Evolutionary conservation across 2,797 vertebrate genomes (phyloP), one percentile per base, ranked within the genome.

Genomic region (Sebastiscus tertius): DNA sequence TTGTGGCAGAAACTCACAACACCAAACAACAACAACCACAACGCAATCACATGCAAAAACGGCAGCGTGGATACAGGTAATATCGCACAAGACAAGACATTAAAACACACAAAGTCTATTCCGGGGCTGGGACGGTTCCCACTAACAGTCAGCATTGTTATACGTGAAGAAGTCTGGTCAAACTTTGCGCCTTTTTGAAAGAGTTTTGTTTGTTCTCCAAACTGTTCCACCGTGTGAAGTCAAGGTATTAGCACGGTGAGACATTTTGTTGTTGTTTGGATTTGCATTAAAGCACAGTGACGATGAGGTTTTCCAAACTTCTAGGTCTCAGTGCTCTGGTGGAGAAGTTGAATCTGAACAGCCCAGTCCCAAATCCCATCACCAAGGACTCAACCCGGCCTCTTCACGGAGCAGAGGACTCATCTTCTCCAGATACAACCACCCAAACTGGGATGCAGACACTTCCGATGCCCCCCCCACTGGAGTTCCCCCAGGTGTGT

Each of bases 1-100:
- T 36, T 96, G 84, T 97, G 96, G 96, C 95, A 96, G 82, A 82
- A 77, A 36, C 92, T 96, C 52, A 5, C 34, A 16, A 8, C 36
- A 10, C 94, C 95, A 83, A 96, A 94, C 24, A 96, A 95, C 36
- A 75, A 29, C 58, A 49, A 31, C 81, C 22, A n/a, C 39, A 75
- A 18, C 34, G 54, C 2, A 12, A 9, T 13, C 18, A 8, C 7
- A 33, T 31, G 16, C 52, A 65, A 1, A 1, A 77, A 39, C 46
- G 11, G 2, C 55, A 56, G 6, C 0, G 2, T 62, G 55, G 84
- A 85, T 22, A 29, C 64, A 81, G 89, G 93, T 93, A 83, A 76
- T 7, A 10, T 2, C 29, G 34, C 24, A 10, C 34, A 24, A 55
- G 27, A 60, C 20, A 3, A 31, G 3, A 29, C 24, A 56, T 58